phyloP scores from a whole-genome alignment of 2,888 invertebrate genomes.

The Carterocephalus palaemon region DNA sequence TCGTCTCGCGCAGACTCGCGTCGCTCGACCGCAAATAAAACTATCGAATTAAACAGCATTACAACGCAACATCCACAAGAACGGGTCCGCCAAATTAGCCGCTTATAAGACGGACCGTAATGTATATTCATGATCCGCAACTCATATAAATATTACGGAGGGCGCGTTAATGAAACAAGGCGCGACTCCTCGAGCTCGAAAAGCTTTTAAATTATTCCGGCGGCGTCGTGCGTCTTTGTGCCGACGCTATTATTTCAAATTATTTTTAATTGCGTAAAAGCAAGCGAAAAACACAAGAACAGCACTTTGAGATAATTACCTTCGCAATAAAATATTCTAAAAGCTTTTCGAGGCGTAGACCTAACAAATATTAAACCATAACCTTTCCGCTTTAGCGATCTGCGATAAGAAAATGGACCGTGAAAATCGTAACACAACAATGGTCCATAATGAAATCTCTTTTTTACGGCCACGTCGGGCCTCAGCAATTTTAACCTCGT shows the following conservation, averaged over 20 bases:
- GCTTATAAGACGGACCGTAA: constrained; percentile 43
- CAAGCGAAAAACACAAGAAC: constrained; percentile 63
- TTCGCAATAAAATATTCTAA: constrained; percentile 49
- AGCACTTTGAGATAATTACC: constrained; percentile 62
- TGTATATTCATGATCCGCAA: constrained; percentile 64
- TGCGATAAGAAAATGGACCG: constrained; percentile 60
- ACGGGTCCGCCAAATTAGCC: constrained; percentile 47
- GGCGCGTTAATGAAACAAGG: constrained; percentile 68
- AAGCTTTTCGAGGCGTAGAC: constrained; percentile 50
- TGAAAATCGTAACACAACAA: constrained; percentile 68
- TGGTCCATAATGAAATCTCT: constrained; percentile 66
- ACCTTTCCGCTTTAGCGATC: constrained; percentile 53
- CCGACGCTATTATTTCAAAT: constrained; percentile 68
- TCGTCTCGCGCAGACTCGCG: constrained; percentile 21
- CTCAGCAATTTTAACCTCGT: constrained; percentile 68
- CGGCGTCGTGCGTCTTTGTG: constrained; percentile 56
- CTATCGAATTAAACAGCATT: constrained; percentile 53
- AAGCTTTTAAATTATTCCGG: constrained; percentile 62
- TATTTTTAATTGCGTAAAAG: constrained; percentile 74
- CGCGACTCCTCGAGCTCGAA: constrained; percentile 56
- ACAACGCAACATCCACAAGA: constrained; percentile 32
- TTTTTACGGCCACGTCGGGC: constrained; percentile 57
- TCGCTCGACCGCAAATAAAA: constrained; percentile 38
- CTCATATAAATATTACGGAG: constrained; percentile 64
- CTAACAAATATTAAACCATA: constrained; percentile 54